phyloP scores from a whole-genome alignment of 2,113 vertebrate genomes.

The Corythaeola cristata region DNA sequence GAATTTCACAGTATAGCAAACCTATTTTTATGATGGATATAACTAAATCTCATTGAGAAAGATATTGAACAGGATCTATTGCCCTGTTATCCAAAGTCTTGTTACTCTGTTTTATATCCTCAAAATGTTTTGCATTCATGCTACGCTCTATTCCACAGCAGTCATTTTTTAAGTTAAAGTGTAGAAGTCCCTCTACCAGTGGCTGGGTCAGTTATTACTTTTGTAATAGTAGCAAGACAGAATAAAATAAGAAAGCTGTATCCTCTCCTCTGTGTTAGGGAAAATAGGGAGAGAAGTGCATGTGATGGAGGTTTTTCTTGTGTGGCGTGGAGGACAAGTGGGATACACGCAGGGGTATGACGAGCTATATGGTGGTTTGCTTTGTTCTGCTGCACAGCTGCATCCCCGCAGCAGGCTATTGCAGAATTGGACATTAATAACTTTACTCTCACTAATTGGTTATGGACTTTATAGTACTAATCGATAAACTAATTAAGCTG shows the following conservation, averaged over 20 bases:
- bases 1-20: not conserved
- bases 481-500: slow-evolving; percentile 65
- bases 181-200: not conserved
- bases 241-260: not conserved
- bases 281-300: not conserved
- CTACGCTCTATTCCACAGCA: not conserved
- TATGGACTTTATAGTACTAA: slow-evolving; percentile 59
- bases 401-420: not conserved
- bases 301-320: not conserved
- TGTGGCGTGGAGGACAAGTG: not conserved
- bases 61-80: not conserved
- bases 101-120: not conserved
- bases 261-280: not conserved
- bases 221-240: not conserved
- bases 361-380: not conserved
- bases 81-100: not conserved
- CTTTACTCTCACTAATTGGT: slow-evolving; percentile 54
- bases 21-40: not conserved
- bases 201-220: not conserved
- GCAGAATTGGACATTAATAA: slow-evolving; percentile 49
- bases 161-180: not conserved
- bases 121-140: not conserved
- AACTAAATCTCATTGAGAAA: not conserved
- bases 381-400: not conserved
- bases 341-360: rapidly evolving